These are phyloP conservation scores for Hirtodrosophila histrioides DNA, from an alignment of 2,888 invertebrate species.

Conservation along the genomic window DNA sequence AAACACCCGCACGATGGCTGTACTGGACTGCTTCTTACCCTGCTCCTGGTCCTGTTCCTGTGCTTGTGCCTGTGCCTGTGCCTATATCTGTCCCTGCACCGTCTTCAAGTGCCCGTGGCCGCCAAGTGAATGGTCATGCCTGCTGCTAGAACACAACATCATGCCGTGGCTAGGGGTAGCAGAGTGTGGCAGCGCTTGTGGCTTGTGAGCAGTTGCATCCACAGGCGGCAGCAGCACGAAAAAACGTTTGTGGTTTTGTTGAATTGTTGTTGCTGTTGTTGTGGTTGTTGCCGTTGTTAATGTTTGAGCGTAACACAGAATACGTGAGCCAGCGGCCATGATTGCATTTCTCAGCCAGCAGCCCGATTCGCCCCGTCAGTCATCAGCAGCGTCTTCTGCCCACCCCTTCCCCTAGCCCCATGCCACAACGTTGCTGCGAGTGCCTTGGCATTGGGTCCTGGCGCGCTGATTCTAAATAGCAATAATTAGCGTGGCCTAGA, in stretches of 20 bases:
- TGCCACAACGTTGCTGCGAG: constrained; percentile 1
- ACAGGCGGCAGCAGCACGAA: constrained; percentile 69
- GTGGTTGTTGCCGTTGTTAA: constrained; percentile 75
- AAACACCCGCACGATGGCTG: constrained; percentile 73
- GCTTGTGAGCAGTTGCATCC: constrained; percentile 28
- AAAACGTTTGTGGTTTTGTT: constrained; percentile 74
- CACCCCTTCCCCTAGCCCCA: background rate
- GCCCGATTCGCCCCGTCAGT: constrained; percentile 3
- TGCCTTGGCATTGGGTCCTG: constrained; percentile 55
- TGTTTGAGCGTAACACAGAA: constrained; percentile 84
- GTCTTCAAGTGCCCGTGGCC: constrained; percentile 5
- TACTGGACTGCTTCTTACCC: constrained; percentile 1
- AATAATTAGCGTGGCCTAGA: constrained; percentile 80
- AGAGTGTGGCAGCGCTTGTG: too few relatives aligned
- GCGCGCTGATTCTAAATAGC: constrained; percentile 76
- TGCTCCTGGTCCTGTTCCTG: background rate
- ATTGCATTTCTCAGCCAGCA: constrained; percentile 69
- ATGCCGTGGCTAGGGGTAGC: constrained; percentile 7
- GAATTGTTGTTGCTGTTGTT: constrained; percentile 38
- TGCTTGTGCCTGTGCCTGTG: background rate
- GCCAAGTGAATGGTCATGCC: constrained; percentile 71
- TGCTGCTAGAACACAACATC: constrained; percentile 59
- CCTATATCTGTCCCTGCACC: background rate
- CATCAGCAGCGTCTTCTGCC: background rate
- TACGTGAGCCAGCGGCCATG: constrained; percentile 83